Conservation (phyloP, 2,113 vertebrate species). For the Solenodon paradoxus region DNA sequence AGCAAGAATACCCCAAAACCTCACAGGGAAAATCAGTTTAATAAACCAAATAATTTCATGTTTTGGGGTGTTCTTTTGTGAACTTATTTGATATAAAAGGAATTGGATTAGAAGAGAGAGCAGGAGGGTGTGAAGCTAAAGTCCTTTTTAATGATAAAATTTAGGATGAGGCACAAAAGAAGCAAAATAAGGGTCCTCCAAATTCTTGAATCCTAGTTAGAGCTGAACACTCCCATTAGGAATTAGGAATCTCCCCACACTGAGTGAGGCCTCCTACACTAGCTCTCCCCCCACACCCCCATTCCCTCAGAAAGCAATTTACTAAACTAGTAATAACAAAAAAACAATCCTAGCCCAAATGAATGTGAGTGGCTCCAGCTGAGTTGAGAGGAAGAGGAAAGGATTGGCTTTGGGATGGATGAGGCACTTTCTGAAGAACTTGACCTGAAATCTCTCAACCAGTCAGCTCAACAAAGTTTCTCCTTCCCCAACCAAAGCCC, state of each 20-base stretch:
- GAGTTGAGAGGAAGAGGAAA: background rate
- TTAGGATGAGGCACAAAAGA: background rate
- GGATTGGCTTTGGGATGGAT: background rate
- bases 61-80: background rate
- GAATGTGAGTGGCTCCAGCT: background rate
- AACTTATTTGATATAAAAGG: background rate
- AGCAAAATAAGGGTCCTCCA: background rate
- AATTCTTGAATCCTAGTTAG: background rate
- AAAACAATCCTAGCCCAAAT: background rate
- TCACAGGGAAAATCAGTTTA: constrained; percentile 4
- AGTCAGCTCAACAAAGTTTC: background rate
- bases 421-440: background rate
- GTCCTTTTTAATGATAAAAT: background rate
- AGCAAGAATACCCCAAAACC: background rate
- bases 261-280: background rate
- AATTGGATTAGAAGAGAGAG: background rate
- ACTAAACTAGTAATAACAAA: background rate
- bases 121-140: background rate
- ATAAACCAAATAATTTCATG: background rate
- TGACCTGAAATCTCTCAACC: constrained; percentile 21
- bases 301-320: background rate
- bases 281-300: no score
- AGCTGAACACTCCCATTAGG: background rate
- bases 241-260: background rate
- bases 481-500: background rate